phyloP scores from a whole-genome alignment of 2,797 vertebrate species.

The Valencia hispanica region DNA sequence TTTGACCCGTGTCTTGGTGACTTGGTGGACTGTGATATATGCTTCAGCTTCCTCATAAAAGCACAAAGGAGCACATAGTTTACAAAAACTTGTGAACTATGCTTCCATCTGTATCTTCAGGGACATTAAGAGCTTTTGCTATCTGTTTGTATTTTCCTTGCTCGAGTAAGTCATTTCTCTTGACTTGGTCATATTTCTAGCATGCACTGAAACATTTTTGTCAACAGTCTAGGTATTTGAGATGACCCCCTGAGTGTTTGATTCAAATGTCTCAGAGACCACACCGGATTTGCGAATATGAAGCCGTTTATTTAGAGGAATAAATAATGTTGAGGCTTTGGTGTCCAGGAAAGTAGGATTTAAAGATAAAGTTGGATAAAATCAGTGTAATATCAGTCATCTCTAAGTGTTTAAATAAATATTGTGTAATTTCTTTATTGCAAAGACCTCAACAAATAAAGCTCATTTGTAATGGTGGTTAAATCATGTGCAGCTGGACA shows the following conservation, averaged over 20 bases:
- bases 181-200: background rate
- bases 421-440: background rate
- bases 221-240: background rate
- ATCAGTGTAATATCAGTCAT: background rate
- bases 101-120: background rate
- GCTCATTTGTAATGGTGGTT: background rate
- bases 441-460: background rate
- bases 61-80: too few relatives aligned
- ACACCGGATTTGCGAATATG: background rate
- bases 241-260: background rate
- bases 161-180: background rate
- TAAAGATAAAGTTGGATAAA: background rate
- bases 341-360: background rate
- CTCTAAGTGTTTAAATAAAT: background rate
- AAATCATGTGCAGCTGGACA: background rate
- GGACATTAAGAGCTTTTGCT: background rate
- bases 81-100: too few relatives aligned
- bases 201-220: background rate
- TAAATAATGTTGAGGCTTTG: background rate
- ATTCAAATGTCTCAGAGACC: background rate
- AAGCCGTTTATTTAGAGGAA: background rate
- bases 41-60: background rate
- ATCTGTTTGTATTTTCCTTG: background rate
- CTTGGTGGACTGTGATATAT: background rate
- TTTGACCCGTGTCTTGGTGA: too few relatives aligned